phyloP scores from a whole-genome alignment of 2,113 vertebrate species.

The Hemiprocne comata region DNA sequence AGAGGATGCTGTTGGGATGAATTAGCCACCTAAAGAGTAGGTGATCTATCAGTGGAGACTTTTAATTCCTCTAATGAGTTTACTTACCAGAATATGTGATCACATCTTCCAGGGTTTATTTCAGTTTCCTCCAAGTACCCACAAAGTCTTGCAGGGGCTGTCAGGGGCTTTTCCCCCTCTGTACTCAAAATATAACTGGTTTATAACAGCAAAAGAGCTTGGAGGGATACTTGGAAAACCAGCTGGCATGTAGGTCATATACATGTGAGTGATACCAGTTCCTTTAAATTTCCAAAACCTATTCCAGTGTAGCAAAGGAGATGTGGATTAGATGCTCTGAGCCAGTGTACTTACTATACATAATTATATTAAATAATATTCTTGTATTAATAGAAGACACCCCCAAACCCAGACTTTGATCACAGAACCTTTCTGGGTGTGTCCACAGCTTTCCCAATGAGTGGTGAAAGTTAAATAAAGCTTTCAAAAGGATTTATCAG shows the following conservation, averaged over 20 bases:
- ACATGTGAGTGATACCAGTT: neutral
- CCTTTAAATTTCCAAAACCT: neutral
- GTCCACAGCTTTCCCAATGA: neutral
- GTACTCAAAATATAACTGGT: neutral
- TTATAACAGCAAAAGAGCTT: neutral
- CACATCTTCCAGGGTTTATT: neutral
- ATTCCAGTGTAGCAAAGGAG: neutral
- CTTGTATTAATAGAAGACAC: neutral
- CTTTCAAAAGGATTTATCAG: conserved; percentile 77
- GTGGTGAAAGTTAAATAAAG: conserved; percentile 78
- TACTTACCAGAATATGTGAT: neutral
- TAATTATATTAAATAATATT: neutral
- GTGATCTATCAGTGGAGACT: neutral
- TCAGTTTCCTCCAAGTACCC: neutral
- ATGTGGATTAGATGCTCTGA: neutral
- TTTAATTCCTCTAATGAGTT: conserved; percentile 31
- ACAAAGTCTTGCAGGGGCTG: neutral
- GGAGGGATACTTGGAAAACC: neutral
- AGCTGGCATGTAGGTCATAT: too few species aligned
- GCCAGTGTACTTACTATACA: rapidly evolving
- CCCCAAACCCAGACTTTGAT: neutral
- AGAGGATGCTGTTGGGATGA: conserved; percentile 34
- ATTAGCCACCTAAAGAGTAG: conserved; percentile 25
- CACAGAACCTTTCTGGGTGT: neutral
- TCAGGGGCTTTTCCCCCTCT: neutral